Evolutionary conservation across 2,113 vertebrate species (phyloP), one percentile per base, ranked within the genome.

Genomic region (Hylia prasina): DNA sequence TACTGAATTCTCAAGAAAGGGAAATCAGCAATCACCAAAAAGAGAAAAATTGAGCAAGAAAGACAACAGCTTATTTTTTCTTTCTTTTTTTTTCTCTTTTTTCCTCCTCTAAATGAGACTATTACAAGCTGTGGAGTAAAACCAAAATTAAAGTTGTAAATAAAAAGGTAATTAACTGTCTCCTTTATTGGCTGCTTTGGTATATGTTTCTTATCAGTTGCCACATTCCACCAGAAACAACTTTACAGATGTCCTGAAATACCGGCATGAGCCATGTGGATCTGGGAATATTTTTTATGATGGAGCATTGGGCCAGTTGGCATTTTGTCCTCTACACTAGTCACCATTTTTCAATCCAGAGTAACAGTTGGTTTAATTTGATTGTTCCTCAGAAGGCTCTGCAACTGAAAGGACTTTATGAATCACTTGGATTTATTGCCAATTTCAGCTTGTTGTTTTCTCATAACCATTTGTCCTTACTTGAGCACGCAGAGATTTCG

Each of bases 161-260:
- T 97, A 97, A 97, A 97, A 97, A 96, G 86, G 92, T 95, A 97
- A 97, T 97, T 97, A 97, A 93, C 93, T 88, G 87, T 93, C 92
- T 97, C 63, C 89, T 94, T 97, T 97, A 81, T 89, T 90, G 96
- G 80, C 63, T 75, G 90, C 54, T 54, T 94, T 82, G 92, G 87
- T 86, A 15, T 35, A 64, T 94, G 97, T 73, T 95, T 97, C 95
- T 95, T 96, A 96, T 95, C 78, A 47, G 64, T 77, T 78, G 63
- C 63, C 93, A 87, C 90, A 72, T 97, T 98, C 96, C 92, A 96
- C 72, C 86, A 70, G 80, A 93, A 95, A 96, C 92, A 57, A 92
- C 90, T 96, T 97, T 89, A 95, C 85, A 95, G 97, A 96, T 91
- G 47, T 95, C 61, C 94, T 95, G 89, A 96, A 80, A 94, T 84